These are phyloP conservation scores for Chelmon rostratus DNA, from an alignment of 2,797 vertebrate genomes.

Conservation along the genomic window DNA sequence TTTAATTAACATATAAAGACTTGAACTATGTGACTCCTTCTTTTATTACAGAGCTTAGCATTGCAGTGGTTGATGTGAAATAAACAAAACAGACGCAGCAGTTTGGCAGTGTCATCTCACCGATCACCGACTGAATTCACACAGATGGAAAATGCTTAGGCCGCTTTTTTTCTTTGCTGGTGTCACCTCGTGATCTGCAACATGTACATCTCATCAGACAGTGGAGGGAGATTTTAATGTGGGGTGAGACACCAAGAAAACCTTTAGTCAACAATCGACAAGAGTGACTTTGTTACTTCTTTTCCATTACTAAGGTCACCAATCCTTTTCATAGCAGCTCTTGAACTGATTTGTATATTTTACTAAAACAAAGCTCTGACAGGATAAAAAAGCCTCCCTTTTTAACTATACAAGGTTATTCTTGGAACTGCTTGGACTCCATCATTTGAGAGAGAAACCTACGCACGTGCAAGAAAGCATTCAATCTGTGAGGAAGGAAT, in stretches of 20 bases:
- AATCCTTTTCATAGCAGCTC: constrained; percentile 53
- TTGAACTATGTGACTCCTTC: constrained; percentile 29
- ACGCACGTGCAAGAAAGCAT: constrained; percentile 61
- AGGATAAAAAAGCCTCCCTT: constrained; percentile 50
- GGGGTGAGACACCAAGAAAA: constrained; percentile 44
- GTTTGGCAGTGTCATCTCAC: constrained; percentile 79
- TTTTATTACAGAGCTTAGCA: constrained; percentile 45
- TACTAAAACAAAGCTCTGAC: constrained; percentile 57
- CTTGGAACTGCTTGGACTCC: constrained; percentile 20
- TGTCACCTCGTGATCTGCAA: constrained; percentile 41
- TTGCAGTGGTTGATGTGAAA: constrained; percentile 56
- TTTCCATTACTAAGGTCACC: constrained; percentile 47
- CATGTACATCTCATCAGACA: constrained; percentile 25
- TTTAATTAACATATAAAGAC: constrained; percentile 34
- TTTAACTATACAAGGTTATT: constrained; percentile 31
- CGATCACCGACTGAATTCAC: constrained; percentile 47
- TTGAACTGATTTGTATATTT: constrained; percentile 47
- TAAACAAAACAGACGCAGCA: constrained; percentile 60
- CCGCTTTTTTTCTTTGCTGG: constrained; percentile 47
- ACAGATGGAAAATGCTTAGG: constrained; percentile 47
- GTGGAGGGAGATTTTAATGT: constrained; percentile 18
- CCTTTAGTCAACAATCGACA: constrained; percentile 31
- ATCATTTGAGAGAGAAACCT: constrained; percentile 29
- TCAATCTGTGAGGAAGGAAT: constrained; percentile 49
- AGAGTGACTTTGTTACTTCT: constrained; percentile 44